Evolutionary conservation across 2,113 vertebrate species (phyloP), one percentile per base, ranked within the genome.

Genomic region (Recurvirostra avosetta): DNA sequence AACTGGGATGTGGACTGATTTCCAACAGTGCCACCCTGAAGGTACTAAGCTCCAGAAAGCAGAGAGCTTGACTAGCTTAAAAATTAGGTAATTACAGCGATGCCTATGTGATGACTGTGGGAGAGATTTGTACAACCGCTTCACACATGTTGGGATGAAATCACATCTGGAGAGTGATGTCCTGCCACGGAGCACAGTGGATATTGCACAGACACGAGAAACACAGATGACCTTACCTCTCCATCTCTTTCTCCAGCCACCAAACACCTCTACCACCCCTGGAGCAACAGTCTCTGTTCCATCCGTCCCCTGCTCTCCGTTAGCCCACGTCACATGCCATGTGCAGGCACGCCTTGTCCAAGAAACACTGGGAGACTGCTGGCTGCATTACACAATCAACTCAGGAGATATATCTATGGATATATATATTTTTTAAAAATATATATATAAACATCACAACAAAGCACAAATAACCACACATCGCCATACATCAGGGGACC

Each of bases 11-110:
- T 55, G 66, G 94, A 65, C 92, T 91, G 95, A 95, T 95, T 95
- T 96, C 85, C 88, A 97, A 85, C 91, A 95, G 86, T 79, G 77
- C 91, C 89, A 90, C 89, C 80, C 96, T 91, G 59, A 97, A 97
- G 91, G 92, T 85, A 50, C 74, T 2, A 15, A 94, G 81, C 78
- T 95, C 81, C 87, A 88, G 84, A 78, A 90, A 95, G 80, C 70
- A 90, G 38, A 59, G 77, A 36, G 80, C 41, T 71, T 94, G 76
- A 63, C 77, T 27, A 91, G 90, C 93, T 94, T 94, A 87, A 89
- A 89, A 94, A 95, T 95, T 67, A 95, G 65, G 52, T 82, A 95
- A 92, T 94, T 82, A 79, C 63, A 72, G 40, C 5, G 12, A 56
- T n/a, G 70, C 53, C 53, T 65, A 5, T 6, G 58, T 12, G 65